Percentiles rank a stretch among this genome's conserved stretches.
Evolutionary conservation across 2,113 vertebrate species (phyloP).

Genomic region (Raja brachyura): DNA sequence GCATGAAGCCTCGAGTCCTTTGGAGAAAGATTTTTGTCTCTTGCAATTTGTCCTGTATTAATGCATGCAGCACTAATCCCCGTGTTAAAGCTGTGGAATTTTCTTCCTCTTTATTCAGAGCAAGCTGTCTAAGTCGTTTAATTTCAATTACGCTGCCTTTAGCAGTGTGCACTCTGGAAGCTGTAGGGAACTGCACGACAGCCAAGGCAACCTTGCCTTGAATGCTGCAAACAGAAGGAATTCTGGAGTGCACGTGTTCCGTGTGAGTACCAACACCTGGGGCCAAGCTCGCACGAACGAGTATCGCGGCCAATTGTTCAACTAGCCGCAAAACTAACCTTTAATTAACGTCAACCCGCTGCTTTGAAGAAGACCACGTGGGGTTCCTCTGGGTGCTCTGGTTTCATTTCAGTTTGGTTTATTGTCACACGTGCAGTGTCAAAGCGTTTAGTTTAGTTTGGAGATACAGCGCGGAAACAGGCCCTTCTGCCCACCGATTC

Average conservation of each 20-base stretch:
- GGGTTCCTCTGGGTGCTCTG: too few relatives aligned
- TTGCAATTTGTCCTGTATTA: constrained; percentile 58
- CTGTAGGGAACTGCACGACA: constrained; percentile 90
- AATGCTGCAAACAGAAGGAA: constrained; percentile 79
- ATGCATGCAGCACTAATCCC: constrained; percentile 67
- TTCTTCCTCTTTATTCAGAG: constrained; percentile 78
- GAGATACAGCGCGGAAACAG: too few relatives aligned
- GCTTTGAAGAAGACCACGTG: too few relatives aligned
- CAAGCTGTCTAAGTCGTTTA: constrained; percentile 93
- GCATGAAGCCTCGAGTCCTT: constrained; percentile 44
- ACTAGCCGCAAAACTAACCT: background rate
- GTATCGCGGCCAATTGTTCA: background rate
- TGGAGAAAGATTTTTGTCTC: background rate
- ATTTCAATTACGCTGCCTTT: constrained; percentile 80
- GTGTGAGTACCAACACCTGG: constrained; percentile 79
- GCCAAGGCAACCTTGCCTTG: constrained; percentile 86
- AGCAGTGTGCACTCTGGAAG: constrained; percentile 84
- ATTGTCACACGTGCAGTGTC: too few relatives aligned
- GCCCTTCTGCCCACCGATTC: too few relatives aligned
- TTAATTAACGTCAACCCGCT: too few relatives aligned
- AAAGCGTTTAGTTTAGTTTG: too few relatives aligned
- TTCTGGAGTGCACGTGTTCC: constrained; percentile 74
- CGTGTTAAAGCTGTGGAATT: constrained; percentile 60
- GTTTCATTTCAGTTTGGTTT: too few relatives aligned
- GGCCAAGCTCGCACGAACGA: constrained; percentile 41